Conservation (phyloP, 2,797 vertebrate species). For the Anguilla anguilla region DNA sequence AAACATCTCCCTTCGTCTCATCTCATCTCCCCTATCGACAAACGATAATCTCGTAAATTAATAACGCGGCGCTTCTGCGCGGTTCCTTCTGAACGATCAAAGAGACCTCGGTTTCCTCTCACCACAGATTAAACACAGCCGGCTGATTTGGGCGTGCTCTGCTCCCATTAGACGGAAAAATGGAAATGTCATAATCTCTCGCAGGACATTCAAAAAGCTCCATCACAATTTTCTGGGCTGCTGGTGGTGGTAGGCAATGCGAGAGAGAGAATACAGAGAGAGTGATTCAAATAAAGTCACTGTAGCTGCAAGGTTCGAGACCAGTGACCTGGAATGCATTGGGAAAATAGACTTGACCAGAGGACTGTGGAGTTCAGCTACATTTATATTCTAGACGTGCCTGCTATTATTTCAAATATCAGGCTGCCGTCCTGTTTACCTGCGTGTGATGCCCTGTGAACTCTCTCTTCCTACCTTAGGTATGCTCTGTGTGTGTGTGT, state of each 20-base stretch:
- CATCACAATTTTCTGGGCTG: neutral
- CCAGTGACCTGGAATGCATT: conserved; percentile 18
- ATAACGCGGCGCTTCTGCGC: conserved; percentile 8
- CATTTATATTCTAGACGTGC: conserved; percentile 20
- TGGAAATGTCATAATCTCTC: neutral
- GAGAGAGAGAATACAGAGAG: neutral
- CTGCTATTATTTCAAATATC: neutral
- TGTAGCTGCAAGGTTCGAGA: conserved; percentile 8
- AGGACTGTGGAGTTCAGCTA: neutral
- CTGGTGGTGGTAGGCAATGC: neutral
- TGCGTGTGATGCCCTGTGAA: neutral
- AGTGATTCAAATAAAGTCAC: neutral
- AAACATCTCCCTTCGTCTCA: conserved; percentile 19
- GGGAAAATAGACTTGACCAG: conserved; percentile 6
- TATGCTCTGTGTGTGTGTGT: neutral
- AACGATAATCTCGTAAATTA: conserved; percentile 25
- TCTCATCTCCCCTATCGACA: neutral
- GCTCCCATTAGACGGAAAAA: neutral
- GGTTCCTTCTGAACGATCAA: neutral
- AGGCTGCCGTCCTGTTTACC: neutral
- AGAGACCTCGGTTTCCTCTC: neutral
- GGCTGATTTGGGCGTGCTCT: conserved; percentile 23
- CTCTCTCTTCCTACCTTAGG: neutral
- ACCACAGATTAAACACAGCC: neutral
- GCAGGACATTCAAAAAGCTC: neutral